Percentiles rank a stretch among this genome's conserved stretches.
Evolutionary conservation across 2,797 vertebrate genomes (phyloP).

Genomic region (Glyptemys insculpta): DNA sequence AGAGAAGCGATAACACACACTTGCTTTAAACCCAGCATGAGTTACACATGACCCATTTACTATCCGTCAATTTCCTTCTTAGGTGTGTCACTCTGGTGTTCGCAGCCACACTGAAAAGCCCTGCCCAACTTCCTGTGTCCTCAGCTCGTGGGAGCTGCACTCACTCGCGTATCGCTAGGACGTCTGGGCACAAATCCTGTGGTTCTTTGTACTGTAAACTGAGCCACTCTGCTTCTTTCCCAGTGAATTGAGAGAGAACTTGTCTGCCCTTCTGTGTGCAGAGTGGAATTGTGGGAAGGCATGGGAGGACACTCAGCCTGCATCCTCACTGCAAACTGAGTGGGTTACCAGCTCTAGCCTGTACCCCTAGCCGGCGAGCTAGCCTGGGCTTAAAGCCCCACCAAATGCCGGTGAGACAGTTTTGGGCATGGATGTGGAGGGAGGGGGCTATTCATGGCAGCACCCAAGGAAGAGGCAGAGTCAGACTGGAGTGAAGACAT

Average conservation of each 20-base stretch:
- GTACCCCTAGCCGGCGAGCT: not conserved
- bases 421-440: not conserved
- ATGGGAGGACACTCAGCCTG: not conserved
- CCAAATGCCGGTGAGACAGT: rapidly evolving
- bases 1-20: not conserved
- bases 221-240: not conserved
- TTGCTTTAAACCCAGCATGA: rapidly evolving
- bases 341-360: not conserved
- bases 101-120: not conserved
- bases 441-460: not conserved
- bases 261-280: not conserved
- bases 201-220: not conserved
- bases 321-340: not conserved
- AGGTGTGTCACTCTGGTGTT: not conserved
- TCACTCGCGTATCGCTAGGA: not conserved
- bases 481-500: not conserved
- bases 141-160: not conserved
- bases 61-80: not conserved
- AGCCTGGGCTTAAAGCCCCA: rapidly evolving
- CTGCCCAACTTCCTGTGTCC: not conserved
- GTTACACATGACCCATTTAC: not conserved
- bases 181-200: not conserved
- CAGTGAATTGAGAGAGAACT: not conserved
- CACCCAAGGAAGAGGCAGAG: not conserved
- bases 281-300: not conserved